A percentile compares a stretch with the other conserved stretches of the same genome.
phyloP scores from a whole-genome alignment of 2,888 invertebrate genomes.

The Aphrophora alni region DNA sequence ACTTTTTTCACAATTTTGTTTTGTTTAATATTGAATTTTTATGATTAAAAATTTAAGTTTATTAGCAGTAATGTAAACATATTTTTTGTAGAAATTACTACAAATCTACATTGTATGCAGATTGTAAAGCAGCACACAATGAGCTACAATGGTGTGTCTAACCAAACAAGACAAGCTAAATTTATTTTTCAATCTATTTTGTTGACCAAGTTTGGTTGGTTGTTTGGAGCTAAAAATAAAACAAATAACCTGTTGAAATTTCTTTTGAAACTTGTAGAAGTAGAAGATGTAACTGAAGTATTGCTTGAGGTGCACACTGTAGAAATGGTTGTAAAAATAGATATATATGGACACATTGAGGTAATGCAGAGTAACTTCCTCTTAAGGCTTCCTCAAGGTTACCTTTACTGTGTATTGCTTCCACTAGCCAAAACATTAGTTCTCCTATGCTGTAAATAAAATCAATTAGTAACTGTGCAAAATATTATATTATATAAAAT shows the following conservation, averaged over 20 bases:
- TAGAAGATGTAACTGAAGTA: slow-evolving; percentile 70
- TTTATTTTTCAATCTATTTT: no score
- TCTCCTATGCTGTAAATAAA: slow-evolving; percentile 43
- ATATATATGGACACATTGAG: slow-evolving; percentile 76
- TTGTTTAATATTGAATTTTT: no score
- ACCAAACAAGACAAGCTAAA: no score
- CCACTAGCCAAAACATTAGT: slow-evolving; percentile 45
- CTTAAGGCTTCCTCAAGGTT: slow-evolving; percentile 67
- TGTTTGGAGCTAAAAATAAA: no score
- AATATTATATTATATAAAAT: neutral
- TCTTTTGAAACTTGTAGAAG: slow-evolving; percentile 61
- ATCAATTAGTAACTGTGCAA: neutral
- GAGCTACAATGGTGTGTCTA: no score
- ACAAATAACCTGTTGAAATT: slow-evolving; percentile 64
- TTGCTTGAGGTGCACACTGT: slow-evolving; percentile 76
- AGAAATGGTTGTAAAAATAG: slow-evolving; percentile 79
- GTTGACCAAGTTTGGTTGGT: no score
- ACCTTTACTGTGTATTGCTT: slow-evolving; percentile 55
- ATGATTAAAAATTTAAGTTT: no score
- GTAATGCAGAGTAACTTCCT: slow-evolving; percentile 62
- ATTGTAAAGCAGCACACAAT: no score
- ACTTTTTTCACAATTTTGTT: no score
- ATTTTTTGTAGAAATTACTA: no score
- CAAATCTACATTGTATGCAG: no score
- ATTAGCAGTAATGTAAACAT: no score